These are phyloP conservation scores for Philaethria dido DNA, from an alignment of 2,888 invertebrate genomes.

Conservation along the genomic window DNA sequence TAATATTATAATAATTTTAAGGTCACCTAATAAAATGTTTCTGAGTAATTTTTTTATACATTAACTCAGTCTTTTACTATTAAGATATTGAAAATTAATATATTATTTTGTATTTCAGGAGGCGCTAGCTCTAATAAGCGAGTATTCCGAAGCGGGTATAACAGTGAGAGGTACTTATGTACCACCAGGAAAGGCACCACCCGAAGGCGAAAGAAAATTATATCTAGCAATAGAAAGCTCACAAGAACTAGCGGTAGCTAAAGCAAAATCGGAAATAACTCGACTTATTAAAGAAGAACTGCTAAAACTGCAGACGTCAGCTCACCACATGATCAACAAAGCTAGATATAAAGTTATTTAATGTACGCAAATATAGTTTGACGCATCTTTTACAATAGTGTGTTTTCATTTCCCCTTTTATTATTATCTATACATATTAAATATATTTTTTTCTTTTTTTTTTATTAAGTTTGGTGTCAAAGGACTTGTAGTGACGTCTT, in stretches of 20 bases:
- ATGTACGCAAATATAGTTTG: constrained; percentile 49
- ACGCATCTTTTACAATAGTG: constrained; percentile 40
- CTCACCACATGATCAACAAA: constrained; percentile 94
- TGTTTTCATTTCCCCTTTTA: constrained; percentile 35
- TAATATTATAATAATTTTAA: no score
- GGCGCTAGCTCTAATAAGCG: constrained; percentile 98
- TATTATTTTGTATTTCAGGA: constrained; percentile 84
- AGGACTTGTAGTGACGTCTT: not conserved
- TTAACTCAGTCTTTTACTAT: no score
- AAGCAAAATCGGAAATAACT: constrained; percentile 98
- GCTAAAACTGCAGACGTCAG: constrained; percentile 93
- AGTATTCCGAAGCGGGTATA: constrained; percentile 99
- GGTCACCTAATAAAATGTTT: no score
- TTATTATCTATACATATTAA: no score
- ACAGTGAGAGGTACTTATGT: constrained; percentile 99
- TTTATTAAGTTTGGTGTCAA: not conserved
- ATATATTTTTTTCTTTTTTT: not conserved
- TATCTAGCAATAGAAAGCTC: constrained; percentile 99
- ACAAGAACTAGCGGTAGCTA: constrained; percentile 96
- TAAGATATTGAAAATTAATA: not conserved
- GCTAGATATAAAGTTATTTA: constrained; percentile 97
- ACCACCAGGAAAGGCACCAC: constrained; percentile 93
- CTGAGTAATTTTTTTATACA: no score
- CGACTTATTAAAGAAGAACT: constrained; percentile 99
- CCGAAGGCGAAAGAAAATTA: constrained; percentile 97